Base-by-base conservation (phyloP, 2,113 vertebrate genomes). In the Mugil cephalus region DNA sequence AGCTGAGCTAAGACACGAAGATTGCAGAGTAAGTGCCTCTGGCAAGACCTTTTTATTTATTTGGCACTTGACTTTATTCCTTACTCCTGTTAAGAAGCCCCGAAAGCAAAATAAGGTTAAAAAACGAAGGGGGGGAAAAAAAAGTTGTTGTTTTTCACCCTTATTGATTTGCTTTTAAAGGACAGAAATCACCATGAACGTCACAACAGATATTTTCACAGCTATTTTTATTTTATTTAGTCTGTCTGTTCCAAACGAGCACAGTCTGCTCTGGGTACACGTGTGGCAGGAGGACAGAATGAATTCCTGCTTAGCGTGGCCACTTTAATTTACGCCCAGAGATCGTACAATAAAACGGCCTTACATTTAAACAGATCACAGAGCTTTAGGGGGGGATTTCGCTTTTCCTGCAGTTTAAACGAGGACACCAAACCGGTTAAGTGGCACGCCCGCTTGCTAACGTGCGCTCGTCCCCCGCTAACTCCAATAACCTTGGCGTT, bases 21-120 rank as follows among this genome's bases (percentile, higher is more conserved):
- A 88, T 82, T 90, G 88, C 77, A 51, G 79, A 74, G 72, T 86
- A 88, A 92, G 89, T 87, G 91, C 86, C 88, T 85, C 67, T 60
- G 78, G 84, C 80, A 84, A 84, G 77, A 80, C 75, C 70, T 87
- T 87, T 86, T 72, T 82, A 89, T 90, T 88, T 86, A 77, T 83
- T 76, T 80, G 80, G 66, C 83, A 86, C 86, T 91, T 89, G 81
- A 88, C 83, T 83, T 72, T 69, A 54, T 77, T 70, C 72, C 53
- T 38, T 47, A 47, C 13, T 56, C 52, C 24, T 77, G 71, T 71
- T 73, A 34, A 47, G 47, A 30, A 51, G 59, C 65, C n/a, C n/a
- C 38, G 36, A 47, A 36, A 8, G 75, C 30, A 17, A 48, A 30
- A 30, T 30, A 30, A 30, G 24, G 24, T 30, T 30, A 30, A 30